phyloP scores from a whole-genome alignment of 2,797 vertebrate species.

The Acropternis orthonyx region DNA sequence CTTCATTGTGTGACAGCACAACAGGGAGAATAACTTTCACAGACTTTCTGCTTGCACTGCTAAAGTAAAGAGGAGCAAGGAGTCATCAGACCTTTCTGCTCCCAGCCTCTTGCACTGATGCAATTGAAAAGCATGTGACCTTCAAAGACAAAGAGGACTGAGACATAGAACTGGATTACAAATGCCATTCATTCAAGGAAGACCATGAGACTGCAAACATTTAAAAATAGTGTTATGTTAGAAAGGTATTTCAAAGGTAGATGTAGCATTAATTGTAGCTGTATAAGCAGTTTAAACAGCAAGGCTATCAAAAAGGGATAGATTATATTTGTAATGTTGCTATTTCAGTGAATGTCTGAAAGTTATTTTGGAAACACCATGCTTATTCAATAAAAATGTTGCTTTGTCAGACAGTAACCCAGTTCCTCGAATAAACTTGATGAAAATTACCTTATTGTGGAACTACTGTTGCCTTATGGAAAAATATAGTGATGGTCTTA shows the following conservation, averaged over 20 bases:
- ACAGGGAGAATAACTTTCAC: neutral
- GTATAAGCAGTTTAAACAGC: neutral
- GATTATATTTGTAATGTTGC: neutral
- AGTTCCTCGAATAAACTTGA: neutral
- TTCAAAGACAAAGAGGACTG: neutral
- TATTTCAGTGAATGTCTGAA: neutral
- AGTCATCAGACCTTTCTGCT: neutral
- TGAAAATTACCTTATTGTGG: neutral
- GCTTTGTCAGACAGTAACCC: neutral
- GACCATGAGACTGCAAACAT: neutral
- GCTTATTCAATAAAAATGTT: neutral
- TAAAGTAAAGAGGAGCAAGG: neutral
- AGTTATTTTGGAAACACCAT: conserved; percentile 11
- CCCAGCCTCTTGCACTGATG: neutral
- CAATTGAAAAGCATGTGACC: neutral
- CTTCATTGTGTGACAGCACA: neutral
- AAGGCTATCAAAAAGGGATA: neutral
- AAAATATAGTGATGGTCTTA: neutral
- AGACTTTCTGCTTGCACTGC: neutral
- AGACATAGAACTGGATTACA: neutral
- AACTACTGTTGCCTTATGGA: neutral
- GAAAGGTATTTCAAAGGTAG: conserved; percentile 23
- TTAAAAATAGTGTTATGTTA: neutral
- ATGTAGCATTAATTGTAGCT: neutral
- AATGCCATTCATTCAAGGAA: neutral